These are phyloP conservation scores for Crotalus tigris DNA, from an alignment of 2,113 vertebrate genomes.

Conservation along the genomic window DNA sequence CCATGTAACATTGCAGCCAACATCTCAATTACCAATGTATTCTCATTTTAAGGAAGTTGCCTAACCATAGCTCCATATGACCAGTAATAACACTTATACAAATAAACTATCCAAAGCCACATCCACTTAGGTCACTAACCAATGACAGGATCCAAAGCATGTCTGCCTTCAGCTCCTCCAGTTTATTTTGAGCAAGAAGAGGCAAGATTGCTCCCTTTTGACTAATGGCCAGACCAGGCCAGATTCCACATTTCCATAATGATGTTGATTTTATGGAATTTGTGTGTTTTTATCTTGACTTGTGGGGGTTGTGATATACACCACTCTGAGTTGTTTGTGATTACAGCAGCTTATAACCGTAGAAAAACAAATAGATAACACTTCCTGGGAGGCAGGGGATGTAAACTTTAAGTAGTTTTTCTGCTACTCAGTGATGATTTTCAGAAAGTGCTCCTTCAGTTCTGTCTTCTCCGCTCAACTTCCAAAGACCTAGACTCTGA, in stretches of 20 bases:
- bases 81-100: neutral
- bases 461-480: neutral
- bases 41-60: neutral
- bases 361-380: neutral
- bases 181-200: neutral
- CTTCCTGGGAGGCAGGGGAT: neutral
- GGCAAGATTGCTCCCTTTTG: neutral
- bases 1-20: neutral
- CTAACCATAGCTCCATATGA: neutral
- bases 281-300: neutral
- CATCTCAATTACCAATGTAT: neutral
- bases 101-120: neutral
- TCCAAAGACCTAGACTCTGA: neutral
- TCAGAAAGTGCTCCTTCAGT: neutral
- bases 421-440: no score
- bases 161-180: neutral
- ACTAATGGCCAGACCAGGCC: neutral
- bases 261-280: neutral
- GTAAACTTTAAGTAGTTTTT: neutral
- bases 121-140: neutral
- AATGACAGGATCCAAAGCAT: neutral
- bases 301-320: neutral
- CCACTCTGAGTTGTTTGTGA: neutral
- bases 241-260: neutral
- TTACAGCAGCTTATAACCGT: neutral